Evolutionary conservation across 2,113 vertebrate species (phyloP).

Genomic region (Acrocephalus kingi): DNA sequence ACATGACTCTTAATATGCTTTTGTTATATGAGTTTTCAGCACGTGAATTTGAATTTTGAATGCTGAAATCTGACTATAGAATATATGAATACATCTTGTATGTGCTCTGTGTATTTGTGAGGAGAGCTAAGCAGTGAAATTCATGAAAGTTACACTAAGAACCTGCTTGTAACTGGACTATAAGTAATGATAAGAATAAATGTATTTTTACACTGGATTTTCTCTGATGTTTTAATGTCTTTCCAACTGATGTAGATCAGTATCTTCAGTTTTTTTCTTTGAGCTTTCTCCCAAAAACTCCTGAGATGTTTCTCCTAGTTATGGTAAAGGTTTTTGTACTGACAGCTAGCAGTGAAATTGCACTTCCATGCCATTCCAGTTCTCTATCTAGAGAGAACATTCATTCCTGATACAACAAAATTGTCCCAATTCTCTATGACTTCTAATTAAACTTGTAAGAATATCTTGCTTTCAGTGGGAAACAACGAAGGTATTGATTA

Average conservation of each 20-base stretch:
- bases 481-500: not conserved
- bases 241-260: not conserved
- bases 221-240: not conserved
- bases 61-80: not conserved
- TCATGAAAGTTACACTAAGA: not conserved
- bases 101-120: rapidly evolving
- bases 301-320: not conserved
- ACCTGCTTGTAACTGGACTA: not conserved
- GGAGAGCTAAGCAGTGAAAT: not conserved
- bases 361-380: rapidly evolving
- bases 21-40: not conserved
- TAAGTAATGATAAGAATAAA: not conserved
- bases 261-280: not conserved
- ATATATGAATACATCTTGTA: not conserved
- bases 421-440: not conserved
- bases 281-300: not conserved
- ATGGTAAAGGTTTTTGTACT: not conserved
- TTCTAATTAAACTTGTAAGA: not conserved
- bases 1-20: not conserved
- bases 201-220: rapidly evolving
- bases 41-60: not conserved
- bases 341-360: not conserved
- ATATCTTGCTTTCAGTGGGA: not conserved
- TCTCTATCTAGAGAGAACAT: not conserved
- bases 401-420: not conserved